These are phyloP conservation scores for Chouioia cunea DNA, from an alignment of 2,888 invertebrate species.

Conservation along the genomic window DNA sequence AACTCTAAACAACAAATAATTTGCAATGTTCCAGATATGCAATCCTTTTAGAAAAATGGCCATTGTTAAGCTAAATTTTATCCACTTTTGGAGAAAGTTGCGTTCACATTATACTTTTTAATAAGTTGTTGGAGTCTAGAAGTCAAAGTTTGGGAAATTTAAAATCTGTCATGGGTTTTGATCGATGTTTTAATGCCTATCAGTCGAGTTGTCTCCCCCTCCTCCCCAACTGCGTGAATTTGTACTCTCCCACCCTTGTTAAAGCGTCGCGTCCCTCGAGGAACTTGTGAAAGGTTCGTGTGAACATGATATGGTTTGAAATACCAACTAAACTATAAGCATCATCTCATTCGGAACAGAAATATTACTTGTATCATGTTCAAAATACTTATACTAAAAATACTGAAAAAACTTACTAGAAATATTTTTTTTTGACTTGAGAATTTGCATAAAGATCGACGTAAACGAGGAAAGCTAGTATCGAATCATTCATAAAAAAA, in stretches of 20 bases:
- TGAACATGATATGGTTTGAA: slow-evolving; percentile 54
- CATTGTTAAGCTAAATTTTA: slow-evolving; percentile 6
- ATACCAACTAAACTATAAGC: slow-evolving; percentile 16
- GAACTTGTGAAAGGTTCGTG: slow-evolving; percentile 63
- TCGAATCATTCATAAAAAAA: not conserved
- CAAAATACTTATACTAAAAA: too few relatives aligned
- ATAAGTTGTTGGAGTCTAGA: slow-evolving; percentile 9
- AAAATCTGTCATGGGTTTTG: slow-evolving; percentile 66
- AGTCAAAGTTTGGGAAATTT: slow-evolving; percentile 59
- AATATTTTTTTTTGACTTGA: too few relatives aligned
- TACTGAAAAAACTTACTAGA: too few relatives aligned
- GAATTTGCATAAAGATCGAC: too few relatives aligned
- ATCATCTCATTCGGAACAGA: too few relatives aligned
- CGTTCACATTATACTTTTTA: slow-evolving; percentile 42
- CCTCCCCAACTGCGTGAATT: slow-evolving; percentile 15
- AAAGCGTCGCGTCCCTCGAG: slow-evolving; percentile 56
- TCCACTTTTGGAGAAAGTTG: slow-evolving; percentile 9
- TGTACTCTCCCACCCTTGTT: slow-evolving; percentile 10
- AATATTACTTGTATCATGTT: too few relatives aligned
- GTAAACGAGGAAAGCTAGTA: too few relatives aligned
- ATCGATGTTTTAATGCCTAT: slow-evolving; percentile 59
- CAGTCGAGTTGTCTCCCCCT: slow-evolving; percentile 1
- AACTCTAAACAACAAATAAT: slow-evolving; percentile 33
- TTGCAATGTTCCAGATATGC: slow-evolving; percentile 10
- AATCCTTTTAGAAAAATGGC: slow-evolving; percentile 36